These are phyloP conservation scores for Rhipidura dahli DNA, from an alignment of 2,113 vertebrate species.

Conservation along the genomic window DNA sequence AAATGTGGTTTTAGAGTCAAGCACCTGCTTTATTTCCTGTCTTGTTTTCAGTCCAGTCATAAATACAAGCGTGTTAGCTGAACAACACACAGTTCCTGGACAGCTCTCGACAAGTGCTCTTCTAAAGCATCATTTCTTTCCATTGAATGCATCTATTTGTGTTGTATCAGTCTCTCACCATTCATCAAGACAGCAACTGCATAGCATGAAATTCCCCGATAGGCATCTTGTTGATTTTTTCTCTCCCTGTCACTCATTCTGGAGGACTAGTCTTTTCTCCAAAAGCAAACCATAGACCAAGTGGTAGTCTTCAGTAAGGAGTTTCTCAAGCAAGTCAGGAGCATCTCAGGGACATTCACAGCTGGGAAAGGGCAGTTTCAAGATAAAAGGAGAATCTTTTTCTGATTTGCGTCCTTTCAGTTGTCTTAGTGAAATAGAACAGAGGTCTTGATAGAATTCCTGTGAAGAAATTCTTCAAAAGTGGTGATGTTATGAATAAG, in stretches of 20 bases:
- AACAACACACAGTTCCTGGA: neutral
- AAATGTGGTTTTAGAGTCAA: neutral
- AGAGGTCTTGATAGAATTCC: neutral
- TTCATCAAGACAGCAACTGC: neutral
- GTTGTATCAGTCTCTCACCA: neutral
- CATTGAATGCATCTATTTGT: neutral
- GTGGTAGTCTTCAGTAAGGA: neutral
- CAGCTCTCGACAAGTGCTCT: neutral
- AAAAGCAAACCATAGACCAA: neutral
- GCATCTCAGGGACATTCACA: neutral
- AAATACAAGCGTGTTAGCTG: neutral
- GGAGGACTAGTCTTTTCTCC: neutral
- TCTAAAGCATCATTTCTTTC: neutral
- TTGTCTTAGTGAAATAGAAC: neutral
- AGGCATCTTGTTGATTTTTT: neutral
- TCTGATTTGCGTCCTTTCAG: neutral
- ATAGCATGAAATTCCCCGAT: neutral
- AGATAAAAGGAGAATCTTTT: neutral
- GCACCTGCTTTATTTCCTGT: neutral
- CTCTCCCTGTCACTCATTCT: neutral
- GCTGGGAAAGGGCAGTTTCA: neutral
- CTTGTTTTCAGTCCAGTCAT: neutral
- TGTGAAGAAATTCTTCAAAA: neutral
- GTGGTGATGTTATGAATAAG: neutral
- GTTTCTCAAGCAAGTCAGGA: neutral